phyloP scores from a whole-genome alignment of 2,888 invertebrate genomes.

The Plebejus melissa region DNA sequence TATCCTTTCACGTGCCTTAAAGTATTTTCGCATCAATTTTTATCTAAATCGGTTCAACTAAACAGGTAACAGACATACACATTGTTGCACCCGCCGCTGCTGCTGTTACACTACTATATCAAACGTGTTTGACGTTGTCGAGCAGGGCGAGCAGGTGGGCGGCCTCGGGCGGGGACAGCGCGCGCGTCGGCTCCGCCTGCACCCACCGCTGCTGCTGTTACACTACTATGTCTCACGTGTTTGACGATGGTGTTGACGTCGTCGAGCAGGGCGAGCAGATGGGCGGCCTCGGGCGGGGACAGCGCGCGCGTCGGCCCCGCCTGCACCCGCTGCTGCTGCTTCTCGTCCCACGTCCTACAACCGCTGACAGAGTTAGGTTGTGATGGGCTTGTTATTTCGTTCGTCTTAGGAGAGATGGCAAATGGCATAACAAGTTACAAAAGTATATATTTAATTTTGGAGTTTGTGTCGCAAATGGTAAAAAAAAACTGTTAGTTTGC shows the following conservation, averaged over 20 bases:
- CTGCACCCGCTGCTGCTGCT: constrained; percentile 65
- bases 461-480: too few species aligned
- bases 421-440: too few species aligned
- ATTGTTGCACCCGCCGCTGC: too few species aligned
- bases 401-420: too few species aligned
- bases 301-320: constrained; percentile 48
- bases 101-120: constrained; percentile 54
- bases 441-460: too few species aligned
- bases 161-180: constrained; percentile 82
- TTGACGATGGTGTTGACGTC: constrained; percentile 92
- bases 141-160: constrained; percentile 87
- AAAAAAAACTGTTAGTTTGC: too few species aligned
- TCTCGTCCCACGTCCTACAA: constrained; percentile 69
- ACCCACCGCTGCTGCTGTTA: constrained; percentile 68
- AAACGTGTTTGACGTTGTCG: constrained; percentile 90
- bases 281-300: constrained; percentile 82
- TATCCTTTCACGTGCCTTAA: too few species aligned
- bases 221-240: constrained; percentile 79
- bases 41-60: too few species aligned
- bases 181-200: constrained; percentile 44
- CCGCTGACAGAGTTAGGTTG: constrained; percentile 7
- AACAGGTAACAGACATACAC: too few species aligned
- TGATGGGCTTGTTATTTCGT: background rate
- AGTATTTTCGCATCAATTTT: too few species aligned
- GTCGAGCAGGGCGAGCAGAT: constrained; percentile 89